A percentile compares a stretch with the other conserved stretches of the same genome.
Evolutionary conservation across 1,140 invertebrate species (phyloP).

Genomic region (Dendroctonus ponderosae): DNA sequence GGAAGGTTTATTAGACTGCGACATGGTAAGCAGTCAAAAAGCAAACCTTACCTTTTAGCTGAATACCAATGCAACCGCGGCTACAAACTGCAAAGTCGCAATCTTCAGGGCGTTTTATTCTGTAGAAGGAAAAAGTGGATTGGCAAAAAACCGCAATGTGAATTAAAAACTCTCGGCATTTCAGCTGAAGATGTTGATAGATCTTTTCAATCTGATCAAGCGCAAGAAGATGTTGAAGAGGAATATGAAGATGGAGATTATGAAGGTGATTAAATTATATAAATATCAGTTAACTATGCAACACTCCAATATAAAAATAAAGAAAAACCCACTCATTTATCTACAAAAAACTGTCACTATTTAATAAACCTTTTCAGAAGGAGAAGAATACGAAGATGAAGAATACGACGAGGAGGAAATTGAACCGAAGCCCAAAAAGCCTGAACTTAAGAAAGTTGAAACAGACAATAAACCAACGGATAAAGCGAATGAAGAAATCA

Average conservation of each 20-base stretch:
- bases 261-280: conserved; percentile 20
- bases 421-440: background rate
- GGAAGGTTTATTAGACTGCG: conserved; percentile 24
- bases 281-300: background rate
- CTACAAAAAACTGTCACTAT: too few species aligned
- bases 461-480: background rate
- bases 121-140: conserved; percentile 28
- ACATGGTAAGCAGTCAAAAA: conserved; percentile 6
- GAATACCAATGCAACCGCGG: conserved; percentile 20
- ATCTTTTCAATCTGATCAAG: conserved; percentile 27
- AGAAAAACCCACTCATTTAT: too few species aligned
- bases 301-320: too few species aligned
- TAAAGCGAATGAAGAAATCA: background rate
- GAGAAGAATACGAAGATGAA: conserved; percentile 24
- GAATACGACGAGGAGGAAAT: conserved; percentile 23
- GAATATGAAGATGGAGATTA: conserved; percentile 38
- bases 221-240: conserved; percentile 18
- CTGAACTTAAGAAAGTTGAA: conserved; percentile 1
- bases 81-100: background rate
- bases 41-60: conserved; percentile 18
- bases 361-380: conserved; percentile 6
- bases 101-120: conserved; percentile 7
- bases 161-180: conserved; percentile 5
- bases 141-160: conserved; percentile 19
- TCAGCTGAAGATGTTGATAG: too few species aligned